Evolutionary conservation across 2,797 vertebrate species (phyloP).

Genomic region (Ctenosaura bakeri): DNA sequence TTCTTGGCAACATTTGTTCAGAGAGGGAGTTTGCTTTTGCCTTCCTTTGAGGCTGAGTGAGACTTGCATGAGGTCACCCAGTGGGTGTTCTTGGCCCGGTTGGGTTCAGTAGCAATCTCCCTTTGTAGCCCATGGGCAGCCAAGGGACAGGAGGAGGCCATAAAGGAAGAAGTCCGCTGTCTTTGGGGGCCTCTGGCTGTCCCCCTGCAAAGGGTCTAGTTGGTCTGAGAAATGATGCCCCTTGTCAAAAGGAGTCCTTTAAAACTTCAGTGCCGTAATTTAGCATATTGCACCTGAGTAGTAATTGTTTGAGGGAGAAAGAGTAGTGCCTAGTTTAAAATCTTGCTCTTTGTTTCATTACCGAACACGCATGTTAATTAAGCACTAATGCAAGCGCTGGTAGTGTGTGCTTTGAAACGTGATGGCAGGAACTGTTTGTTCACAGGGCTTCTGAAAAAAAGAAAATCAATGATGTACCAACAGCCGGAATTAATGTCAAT

Average conservation of each 20-base stretch:
- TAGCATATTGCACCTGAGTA: slow-evolving; percentile 6
- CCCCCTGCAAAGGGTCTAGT: not conserved
- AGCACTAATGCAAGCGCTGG: slow-evolving; percentile 25
- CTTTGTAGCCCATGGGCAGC: not conserved
- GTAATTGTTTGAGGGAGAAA: slow-evolving; percentile 14
- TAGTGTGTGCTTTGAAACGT: slow-evolving; percentile 33
- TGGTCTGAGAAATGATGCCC: not conserved
- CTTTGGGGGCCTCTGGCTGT: not conserved
- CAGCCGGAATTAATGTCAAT: slow-evolving; percentile 87
- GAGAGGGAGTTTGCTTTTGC: no score
- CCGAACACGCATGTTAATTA: slow-evolving; percentile 28
- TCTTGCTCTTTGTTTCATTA: slow-evolving; percentile 46
- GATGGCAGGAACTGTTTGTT: slow-evolving; percentile 50
- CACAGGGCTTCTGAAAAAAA: slow-evolving; percentile 49
- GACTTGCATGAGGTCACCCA: no score
- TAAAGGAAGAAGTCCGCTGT: no score
- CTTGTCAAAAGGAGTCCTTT: not conserved
- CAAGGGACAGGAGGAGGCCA: no score
- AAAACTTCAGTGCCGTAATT: slow-evolving; percentile 4
- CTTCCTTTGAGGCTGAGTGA: no score
- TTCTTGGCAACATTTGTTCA: no score
- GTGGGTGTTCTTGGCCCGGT: no score
- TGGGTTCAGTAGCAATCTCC: not conserved
- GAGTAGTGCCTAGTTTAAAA: slow-evolving; percentile 33
- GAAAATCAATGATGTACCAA: slow-evolving; percentile 84